These are phyloP conservation scores for Caiman crocodilus DNA, from an alignment of 2,797 vertebrate species.

Conservation along the genomic window DNA sequence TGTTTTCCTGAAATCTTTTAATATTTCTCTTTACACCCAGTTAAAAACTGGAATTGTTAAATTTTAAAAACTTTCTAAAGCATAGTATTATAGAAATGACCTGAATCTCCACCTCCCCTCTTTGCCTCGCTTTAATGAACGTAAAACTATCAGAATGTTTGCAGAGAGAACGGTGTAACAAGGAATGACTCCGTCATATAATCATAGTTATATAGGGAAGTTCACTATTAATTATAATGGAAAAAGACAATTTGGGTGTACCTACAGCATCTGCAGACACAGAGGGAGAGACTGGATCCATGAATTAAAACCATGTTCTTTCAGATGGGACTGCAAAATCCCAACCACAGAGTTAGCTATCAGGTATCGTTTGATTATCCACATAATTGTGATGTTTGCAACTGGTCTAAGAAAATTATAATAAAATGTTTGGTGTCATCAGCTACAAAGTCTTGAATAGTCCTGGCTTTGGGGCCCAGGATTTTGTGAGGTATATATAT, in stretches of 20 bases:
- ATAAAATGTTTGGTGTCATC: neutral
- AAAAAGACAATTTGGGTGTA: neutral
- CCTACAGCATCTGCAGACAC: neutral
- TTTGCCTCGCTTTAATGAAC: no score
- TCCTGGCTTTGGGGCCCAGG: neutral
- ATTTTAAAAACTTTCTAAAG: constrained; percentile 6
- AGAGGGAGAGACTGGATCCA: neutral
- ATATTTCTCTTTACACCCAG: rapidly evolving
- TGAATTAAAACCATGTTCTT: neutral
- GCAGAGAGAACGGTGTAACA: constrained; percentile 24
- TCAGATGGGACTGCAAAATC: neutral
- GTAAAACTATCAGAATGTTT: constrained; percentile 40
- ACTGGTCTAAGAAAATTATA: neutral
- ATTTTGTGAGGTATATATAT: neutral
- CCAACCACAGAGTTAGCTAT: neutral
- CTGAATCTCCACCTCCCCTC: constrained; percentile 2
- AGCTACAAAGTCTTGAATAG: neutral
- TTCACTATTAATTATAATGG: constrained; percentile 45
- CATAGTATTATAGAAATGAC: constrained; percentile 31
- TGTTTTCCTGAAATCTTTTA: neutral
- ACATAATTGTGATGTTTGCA: neutral
- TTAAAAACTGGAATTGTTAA: neutral
- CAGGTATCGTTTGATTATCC: neutral
- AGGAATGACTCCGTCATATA: constrained; percentile 29
- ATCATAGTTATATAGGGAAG: constrained; percentile 14